phyloP scores from a whole-genome alignment of 2,888 invertebrate species.

The Sturmia bella region DNA sequence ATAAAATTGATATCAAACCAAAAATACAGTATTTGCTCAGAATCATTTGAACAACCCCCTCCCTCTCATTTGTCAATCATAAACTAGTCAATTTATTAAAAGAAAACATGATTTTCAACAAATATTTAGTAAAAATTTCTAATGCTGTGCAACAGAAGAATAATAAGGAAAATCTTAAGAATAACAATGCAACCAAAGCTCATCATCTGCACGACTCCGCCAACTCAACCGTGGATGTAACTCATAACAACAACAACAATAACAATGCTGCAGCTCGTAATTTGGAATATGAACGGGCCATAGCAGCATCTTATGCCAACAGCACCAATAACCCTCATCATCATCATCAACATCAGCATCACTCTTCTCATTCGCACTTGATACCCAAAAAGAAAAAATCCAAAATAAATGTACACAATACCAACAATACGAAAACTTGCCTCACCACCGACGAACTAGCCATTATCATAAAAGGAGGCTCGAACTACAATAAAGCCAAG shows the following conservation, averaged over 20 bases:
- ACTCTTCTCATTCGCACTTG: slow-evolving; percentile 21
- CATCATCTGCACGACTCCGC: slow-evolving; percentile 44
- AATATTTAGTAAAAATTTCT: slow-evolving; percentile 80
- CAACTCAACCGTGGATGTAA: slow-evolving; percentile 34
- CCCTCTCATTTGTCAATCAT: background rate
- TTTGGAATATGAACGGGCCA: slow-evolving; percentile 78
- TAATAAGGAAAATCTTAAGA: slow-evolving; percentile 74
- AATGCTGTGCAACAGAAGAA: slow-evolving; percentile 77
- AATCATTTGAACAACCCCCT: background rate
- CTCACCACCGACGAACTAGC: slow-evolving; percentile 71
- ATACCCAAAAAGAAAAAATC: slow-evolving; percentile 70
- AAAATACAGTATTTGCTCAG: background rate
- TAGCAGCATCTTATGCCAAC: slow-evolving; percentile 75
- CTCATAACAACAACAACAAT: slow-evolving; percentile 59
- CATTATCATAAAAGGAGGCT: slow-evolving; percentile 65
- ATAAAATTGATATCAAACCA: background rate
- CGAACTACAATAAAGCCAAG: slow-evolving; percentile 61
- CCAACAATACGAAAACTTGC: slow-evolving; percentile 62
- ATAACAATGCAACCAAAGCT: slow-evolving; percentile 24
- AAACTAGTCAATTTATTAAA: slow-evolving; percentile 57
- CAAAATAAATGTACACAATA: slow-evolving; percentile 67
- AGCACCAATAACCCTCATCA: slow-evolving; percentile 17
- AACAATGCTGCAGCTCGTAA: slow-evolving; percentile 73
- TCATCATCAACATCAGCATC: slow-evolving; percentile 34
- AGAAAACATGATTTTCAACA: slow-evolving; percentile 79